phyloP scores from a whole-genome alignment of 2,797 vertebrate genomes.

The Cryptoprocta ferox region DNA sequence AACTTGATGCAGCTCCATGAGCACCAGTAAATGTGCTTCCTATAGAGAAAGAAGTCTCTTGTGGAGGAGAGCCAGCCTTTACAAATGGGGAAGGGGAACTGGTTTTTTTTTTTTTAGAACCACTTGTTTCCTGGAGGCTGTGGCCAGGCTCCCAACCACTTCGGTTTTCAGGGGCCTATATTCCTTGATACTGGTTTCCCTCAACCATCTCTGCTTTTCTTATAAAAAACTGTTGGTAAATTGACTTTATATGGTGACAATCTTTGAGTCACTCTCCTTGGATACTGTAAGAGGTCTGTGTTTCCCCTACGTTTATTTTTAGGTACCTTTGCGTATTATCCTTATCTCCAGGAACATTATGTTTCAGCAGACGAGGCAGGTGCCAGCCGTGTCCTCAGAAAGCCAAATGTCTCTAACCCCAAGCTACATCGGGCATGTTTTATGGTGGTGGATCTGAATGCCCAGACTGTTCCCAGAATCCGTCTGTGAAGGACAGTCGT shows the following conservation, averaged over 20 bases:
- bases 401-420: background rate
- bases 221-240: background rate
- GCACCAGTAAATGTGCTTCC: background rate
- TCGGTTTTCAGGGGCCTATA: background rate
- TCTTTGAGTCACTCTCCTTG: background rate
- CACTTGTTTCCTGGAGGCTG: background rate
- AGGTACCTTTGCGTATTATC: background rate
- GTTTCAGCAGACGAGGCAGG: background rate
- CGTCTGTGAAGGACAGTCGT: background rate
- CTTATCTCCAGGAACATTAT: slow-evolving; percentile 22
- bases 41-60: background rate
- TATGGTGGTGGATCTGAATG: background rate
- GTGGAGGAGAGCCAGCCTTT: background rate
- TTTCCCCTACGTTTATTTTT: slow-evolving; percentile 58
- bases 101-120: background rate
- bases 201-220: background rate
- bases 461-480: background rate
- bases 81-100: background rate
- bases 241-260: background rate
- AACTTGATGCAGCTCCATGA: background rate
- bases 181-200: background rate
- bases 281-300: background rate
- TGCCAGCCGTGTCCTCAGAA: slow-evolving; percentile 17
- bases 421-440: slow-evolving; percentile 1
- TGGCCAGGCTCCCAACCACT: background rate